Conservation (phyloP, 1,140 invertebrate species). For the Forficula auricularia region DNA sequence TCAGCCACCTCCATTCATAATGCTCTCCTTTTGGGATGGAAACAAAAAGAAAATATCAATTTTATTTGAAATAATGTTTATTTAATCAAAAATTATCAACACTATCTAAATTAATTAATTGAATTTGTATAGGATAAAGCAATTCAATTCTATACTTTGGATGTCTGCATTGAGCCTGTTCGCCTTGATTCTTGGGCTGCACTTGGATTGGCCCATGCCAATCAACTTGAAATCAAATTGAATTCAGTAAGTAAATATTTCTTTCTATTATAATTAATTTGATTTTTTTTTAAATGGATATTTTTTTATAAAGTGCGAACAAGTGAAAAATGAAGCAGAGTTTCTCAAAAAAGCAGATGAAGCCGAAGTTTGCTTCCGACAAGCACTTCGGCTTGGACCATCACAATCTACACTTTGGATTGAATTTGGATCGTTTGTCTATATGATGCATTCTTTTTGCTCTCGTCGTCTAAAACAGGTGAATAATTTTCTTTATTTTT, state of each 20-base stretch:
- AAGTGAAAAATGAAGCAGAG: constrained; percentile 38
- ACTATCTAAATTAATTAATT: neutral
- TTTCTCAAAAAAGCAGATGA: constrained; percentile 51
- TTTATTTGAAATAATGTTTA: too few relatives aligned
- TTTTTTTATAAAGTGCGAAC: constrained; percentile 22
- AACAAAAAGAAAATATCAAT: too few relatives aligned
- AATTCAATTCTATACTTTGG: constrained; percentile 63
- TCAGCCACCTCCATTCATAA: too few relatives aligned
- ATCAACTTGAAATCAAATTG: constrained; percentile 61
- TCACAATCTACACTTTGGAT: constrained; percentile 62
- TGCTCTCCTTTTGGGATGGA: too few relatives aligned
- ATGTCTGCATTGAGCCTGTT: constrained; percentile 58
- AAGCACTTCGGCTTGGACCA: constrained; percentile 51
- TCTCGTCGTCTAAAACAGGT: constrained; percentile 63
- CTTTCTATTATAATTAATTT: neutral
- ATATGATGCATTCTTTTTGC: constrained; percentile 71
- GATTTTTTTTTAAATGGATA: neutral
- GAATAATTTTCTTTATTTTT: too few relatives aligned
- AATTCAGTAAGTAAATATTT: constrained; percentile 36
- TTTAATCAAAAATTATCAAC: too few relatives aligned
- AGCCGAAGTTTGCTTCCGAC: constrained; percentile 58
- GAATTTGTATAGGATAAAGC: constrained; percentile 34
- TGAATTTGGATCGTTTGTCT: constrained; percentile 73
- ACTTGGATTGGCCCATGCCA: constrained; percentile 63
- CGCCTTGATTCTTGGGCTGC: constrained; percentile 84